phyloP scores from a whole-genome alignment of 2,113 vertebrate genomes.

The Myotis yumanensis region DNA sequence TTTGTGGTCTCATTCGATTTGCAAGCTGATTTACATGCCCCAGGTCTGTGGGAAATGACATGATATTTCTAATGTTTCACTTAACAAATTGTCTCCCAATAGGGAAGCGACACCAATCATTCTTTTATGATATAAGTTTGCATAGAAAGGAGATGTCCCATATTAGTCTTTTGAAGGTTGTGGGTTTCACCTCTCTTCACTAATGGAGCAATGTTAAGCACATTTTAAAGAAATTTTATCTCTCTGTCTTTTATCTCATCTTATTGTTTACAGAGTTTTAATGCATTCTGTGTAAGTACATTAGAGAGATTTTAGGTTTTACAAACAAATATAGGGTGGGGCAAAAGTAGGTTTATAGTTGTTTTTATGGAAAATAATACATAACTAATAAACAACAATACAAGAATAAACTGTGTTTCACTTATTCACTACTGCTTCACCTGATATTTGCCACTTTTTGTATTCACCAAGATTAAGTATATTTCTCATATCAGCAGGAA shows the following conservation, averaged over 20 bases:
- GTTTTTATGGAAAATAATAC: background rate
- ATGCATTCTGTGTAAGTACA: background rate
- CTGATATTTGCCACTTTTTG: background rate
- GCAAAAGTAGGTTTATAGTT: background rate
- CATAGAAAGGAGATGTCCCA: background rate
- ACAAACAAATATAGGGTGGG: background rate
- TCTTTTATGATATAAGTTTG: constrained; percentile 17
- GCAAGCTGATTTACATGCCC: background rate
- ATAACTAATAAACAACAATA: background rate
- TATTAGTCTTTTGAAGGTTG: background rate
- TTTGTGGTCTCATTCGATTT: background rate
- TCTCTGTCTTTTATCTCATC: background rate
- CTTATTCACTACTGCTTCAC: background rate
- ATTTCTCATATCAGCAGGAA: background rate
- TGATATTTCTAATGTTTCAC: constrained; percentile 34
- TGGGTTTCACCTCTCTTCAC: background rate
- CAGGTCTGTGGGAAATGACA: background rate
- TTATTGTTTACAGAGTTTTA: constrained; percentile 36
- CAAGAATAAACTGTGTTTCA: background rate
- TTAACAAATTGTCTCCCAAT: constrained; percentile 17
- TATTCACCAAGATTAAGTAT: background rate
- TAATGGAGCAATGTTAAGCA: background rate
- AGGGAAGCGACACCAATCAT: background rate
- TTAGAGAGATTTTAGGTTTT: background rate
- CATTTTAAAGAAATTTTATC: background rate